Conservation (phyloP, 2,888 invertebrate species). For the Hedya salicella region DNA sequence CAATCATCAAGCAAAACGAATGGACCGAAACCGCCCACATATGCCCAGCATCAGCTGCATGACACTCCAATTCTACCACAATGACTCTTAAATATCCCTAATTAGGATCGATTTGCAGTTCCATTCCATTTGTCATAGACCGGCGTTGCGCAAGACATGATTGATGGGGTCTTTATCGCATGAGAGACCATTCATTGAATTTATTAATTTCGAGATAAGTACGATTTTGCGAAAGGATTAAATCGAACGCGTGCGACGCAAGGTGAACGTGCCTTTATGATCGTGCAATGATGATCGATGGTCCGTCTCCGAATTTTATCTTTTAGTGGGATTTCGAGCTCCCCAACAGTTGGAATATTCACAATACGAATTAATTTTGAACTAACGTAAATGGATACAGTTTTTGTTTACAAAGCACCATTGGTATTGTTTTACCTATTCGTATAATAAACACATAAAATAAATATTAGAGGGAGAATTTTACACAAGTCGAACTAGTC, state of each 20-base stretch:
- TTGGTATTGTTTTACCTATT: background rate
- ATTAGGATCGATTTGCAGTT: constrained; percentile 79
- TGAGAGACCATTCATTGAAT: constrained; percentile 54
- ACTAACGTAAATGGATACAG: background rate
- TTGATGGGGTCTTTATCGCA: constrained; percentile 64
- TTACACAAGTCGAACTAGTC: too few species aligned
- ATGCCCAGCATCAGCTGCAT: constrained; percentile 59
- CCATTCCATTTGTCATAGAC: constrained; percentile 70
- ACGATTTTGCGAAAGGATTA: constrained; percentile 71
- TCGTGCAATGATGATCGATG: constrained; percentile 42
- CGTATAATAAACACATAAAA: too few species aligned
- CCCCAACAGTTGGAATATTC: constrained; percentile 15
- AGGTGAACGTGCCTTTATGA: constrained; percentile 30
- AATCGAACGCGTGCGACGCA: constrained; percentile 30
- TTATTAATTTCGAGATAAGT: constrained; percentile 64
- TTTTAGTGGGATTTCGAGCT: constrained; percentile 47
- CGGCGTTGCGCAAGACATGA: constrained; percentile 73
- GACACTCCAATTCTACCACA: constrained; percentile 67
- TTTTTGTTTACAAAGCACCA: background rate
- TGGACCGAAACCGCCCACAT: constrained; percentile 56
- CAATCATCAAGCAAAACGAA: constrained; percentile 45
- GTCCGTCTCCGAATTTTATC: constrained; percentile 53
- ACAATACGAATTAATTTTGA: constrained; percentile 24
- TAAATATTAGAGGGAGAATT: too few species aligned
- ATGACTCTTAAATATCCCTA: constrained; percentile 80